Percentiles rank a stretch among this genome's conserved stretches.
Conservation (phyloP, 1,140 invertebrate species). For the Drosophila ohnishii region DNA sequence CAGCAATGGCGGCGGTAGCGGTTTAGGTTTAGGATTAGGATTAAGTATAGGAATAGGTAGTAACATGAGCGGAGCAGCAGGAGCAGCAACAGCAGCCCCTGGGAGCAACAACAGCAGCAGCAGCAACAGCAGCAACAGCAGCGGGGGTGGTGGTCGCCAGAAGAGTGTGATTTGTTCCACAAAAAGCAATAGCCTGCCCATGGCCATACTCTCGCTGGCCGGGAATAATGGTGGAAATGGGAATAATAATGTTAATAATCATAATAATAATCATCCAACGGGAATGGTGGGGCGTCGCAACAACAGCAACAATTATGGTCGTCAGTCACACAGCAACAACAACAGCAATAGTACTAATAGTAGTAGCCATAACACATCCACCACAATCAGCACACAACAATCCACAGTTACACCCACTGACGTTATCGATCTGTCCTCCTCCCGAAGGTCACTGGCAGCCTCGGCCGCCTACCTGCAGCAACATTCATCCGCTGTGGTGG, state of each 20-base stretch:
- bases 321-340: conserved; percentile 65
- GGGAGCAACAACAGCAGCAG: background rate
- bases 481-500: conserved; percentile 51
- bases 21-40: conserved; percentile 3
- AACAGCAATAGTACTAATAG: conserved; percentile 17
- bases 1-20: background rate
- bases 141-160: conserved; percentile 38
- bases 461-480: conserved; percentile 74
- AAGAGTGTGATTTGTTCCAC: conserved; percentile 81
- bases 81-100: background rate
- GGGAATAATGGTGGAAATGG: conserved; percentile 8
- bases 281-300: conserved; percentile 8
- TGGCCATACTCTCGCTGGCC: conserved; percentile 63
- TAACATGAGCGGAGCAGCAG: background rate
- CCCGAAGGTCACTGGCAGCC: conserved; percentile 81
- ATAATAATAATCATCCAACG: background rate
- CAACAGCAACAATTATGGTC: conserved; percentile 42
- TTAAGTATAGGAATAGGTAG: conserved; percentile 7
- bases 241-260: background rate
- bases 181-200: conserved; percentile 62
- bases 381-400: conserved; percentile 39
- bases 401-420: conserved; percentile 73
- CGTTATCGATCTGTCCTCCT: conserved; percentile 83
- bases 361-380: conserved; percentile 43
- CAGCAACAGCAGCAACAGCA: background rate